phyloP scores from a whole-genome alignment of 1,140 invertebrate genomes.

The Neodiprion fabricii region DNA sequence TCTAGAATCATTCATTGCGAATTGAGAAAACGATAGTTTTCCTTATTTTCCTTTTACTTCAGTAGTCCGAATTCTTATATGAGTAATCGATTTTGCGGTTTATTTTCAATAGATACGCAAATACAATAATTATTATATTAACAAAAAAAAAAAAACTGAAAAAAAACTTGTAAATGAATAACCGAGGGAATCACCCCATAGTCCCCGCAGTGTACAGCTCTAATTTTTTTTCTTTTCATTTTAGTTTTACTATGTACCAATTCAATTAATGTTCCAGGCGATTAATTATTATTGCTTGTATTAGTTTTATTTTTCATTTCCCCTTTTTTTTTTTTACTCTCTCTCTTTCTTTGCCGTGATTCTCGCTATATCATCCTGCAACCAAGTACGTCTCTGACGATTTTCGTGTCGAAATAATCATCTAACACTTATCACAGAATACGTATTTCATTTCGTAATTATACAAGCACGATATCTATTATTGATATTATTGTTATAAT shows the following conservation, averaged over 20 bases:
- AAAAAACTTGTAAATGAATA: background rate
- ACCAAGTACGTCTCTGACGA: slow-evolving; percentile 40
- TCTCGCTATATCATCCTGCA: slow-evolving; percentile 27
- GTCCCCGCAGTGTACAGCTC: too few species aligned
- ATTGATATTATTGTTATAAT: background rate
- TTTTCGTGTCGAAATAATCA: slow-evolving; percentile 45
- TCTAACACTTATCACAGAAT: slow-evolving; percentile 61
- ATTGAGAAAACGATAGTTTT: background rate
- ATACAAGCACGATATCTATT: background rate
- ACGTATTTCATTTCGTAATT: slow-evolving; percentile 37
- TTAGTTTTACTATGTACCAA: background rate
- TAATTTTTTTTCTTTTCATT: too few species aligned
- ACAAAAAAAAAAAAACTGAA: slow-evolving; percentile 12
- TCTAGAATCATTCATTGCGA: background rate
- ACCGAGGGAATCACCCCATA: too few species aligned
- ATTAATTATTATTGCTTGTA: slow-evolving; percentile 9
- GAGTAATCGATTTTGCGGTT: background rate
- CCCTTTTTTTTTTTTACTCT: slow-evolving; percentile 9
- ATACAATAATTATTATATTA: background rate
- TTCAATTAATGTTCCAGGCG: background rate
- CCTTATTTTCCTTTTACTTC: background rate
- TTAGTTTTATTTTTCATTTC: slow-evolving; percentile 8
- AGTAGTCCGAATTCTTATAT: background rate
- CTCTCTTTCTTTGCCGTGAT: slow-evolving; percentile 22
- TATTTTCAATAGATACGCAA: background rate